phyloP scores from a whole-genome alignment of 1,140 invertebrate species.

The Apis dorsata region DNA sequence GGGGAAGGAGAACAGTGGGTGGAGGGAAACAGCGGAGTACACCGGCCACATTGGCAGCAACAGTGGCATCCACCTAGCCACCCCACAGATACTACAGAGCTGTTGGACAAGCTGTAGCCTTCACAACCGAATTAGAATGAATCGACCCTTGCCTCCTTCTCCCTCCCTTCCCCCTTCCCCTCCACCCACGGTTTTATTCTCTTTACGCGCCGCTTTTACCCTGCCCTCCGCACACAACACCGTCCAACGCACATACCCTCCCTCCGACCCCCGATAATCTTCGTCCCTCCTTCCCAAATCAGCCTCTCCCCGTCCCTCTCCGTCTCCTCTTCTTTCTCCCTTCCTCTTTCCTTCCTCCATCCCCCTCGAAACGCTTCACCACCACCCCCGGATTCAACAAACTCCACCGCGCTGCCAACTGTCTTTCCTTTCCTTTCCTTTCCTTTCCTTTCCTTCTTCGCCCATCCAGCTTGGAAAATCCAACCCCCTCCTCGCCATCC shows the following conservation, averaged over 20 bases:
- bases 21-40: slow-evolving; percentile 52
- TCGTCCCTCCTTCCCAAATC: slow-evolving; percentile 62
- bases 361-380: slow-evolving; percentile 54
- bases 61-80: slow-evolving; percentile 61
- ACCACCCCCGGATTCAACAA: slow-evolving; percentile 48
- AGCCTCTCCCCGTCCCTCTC: not conserved
- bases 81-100: slow-evolving; percentile 72
- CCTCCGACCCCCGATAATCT: slow-evolving; percentile 41
- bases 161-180: slow-evolving; percentile 11
- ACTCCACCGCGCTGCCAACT: slow-evolving; percentile 39
- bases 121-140: slow-evolving; percentile 80
- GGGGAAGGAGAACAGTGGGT: not conserved
- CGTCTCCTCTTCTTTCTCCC: not conserved
- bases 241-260: not conserved
- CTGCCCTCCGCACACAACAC: not conserved
- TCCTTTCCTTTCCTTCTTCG: slow-evolving; percentile 30
- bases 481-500: slow-evolving; percentile 39
- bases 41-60: slow-evolving; percentile 64
- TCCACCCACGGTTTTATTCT: slow-evolving; percentile 44
- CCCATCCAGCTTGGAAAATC: slow-evolving; percentile 9
- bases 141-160: slow-evolving; percentile 72
- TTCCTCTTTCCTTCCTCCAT: slow-evolving; percentile 45
- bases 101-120: slow-evolving; percentile 80
- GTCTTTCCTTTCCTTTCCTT: slow-evolving; percentile 43
- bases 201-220: slow-evolving; percentile 37